phyloP scores from a whole-genome alignment of 2,113 vertebrate species.

The Nesoenas mayeri region DNA sequence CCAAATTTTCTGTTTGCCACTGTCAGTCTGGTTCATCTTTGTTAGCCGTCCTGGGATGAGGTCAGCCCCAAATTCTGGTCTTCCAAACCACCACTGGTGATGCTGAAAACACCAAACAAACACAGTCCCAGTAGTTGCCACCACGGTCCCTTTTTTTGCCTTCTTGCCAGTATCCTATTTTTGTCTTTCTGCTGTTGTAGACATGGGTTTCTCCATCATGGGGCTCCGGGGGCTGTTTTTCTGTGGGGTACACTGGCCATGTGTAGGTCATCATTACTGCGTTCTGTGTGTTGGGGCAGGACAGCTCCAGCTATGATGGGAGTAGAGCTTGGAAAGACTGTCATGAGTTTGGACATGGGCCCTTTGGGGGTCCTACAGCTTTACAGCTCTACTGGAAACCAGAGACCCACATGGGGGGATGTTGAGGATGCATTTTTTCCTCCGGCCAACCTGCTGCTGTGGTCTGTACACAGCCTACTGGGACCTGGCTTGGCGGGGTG shows the following conservation, averaged over 20 bases:
- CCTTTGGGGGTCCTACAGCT: neutral
- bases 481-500: neutral
- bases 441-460: accelerated
- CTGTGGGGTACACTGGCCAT: accelerated
- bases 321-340: neutral
- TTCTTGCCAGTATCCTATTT: neutral
- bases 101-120: neutral
- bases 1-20: neutral
- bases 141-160: neutral
- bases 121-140: neutral
- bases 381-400: neutral
- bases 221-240: neutral
- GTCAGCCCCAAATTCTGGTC: neutral
- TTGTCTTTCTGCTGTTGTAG: neutral
- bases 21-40: neutral
- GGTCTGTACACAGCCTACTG: accelerated
- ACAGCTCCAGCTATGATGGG: neutral
- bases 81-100: neutral
- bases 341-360: neutral
- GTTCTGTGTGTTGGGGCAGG: neutral
- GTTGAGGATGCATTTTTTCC: neutral
- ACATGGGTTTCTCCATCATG: accelerated
- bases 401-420: accelerated
- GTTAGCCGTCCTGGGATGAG: neutral
- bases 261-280: too few relatives aligned